phyloP scores from a whole-genome alignment of 2,797 vertebrate species.

The Artibeus lituratus region DNA sequence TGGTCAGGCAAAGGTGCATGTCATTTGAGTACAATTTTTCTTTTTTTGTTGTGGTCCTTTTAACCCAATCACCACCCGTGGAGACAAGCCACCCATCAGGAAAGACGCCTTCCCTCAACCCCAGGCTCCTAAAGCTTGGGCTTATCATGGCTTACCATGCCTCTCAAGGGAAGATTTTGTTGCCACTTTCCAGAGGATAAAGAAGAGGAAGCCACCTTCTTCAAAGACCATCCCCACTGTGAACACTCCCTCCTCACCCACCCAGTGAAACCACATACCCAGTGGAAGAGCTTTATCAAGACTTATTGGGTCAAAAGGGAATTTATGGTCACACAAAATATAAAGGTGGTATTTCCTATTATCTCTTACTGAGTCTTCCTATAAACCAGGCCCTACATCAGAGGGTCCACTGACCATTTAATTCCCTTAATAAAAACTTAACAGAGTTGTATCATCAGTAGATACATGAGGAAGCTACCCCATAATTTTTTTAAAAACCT shows the following conservation, averaged over 20 bases:
- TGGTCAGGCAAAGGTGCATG: neutral
- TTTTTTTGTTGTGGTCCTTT: neutral
- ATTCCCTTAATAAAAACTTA: neutral
- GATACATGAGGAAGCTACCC: neutral
- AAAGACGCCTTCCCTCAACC: neutral
- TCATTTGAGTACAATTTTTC: neutral
- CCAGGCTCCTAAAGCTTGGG: neutral
- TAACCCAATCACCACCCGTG: neutral
- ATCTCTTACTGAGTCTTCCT: neutral
- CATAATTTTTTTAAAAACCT: neutral
- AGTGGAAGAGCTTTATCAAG: neutral
- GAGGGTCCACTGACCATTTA: neutral
- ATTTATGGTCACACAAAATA: neutral
- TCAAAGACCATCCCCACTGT: neutral
- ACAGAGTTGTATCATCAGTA: neutral
- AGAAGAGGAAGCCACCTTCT: neutral
- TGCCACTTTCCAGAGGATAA: neutral
- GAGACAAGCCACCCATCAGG: neutral
- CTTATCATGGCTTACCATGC: neutral
- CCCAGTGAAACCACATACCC: neutral
- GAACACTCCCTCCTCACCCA: neutral
- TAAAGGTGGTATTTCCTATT: neutral
- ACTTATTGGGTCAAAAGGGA: neutral
- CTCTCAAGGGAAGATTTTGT: neutral
- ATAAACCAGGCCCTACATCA: neutral